Conservation (phyloP, 2,113 vertebrate genomes). For the Narcine bancroftii region DNA sequence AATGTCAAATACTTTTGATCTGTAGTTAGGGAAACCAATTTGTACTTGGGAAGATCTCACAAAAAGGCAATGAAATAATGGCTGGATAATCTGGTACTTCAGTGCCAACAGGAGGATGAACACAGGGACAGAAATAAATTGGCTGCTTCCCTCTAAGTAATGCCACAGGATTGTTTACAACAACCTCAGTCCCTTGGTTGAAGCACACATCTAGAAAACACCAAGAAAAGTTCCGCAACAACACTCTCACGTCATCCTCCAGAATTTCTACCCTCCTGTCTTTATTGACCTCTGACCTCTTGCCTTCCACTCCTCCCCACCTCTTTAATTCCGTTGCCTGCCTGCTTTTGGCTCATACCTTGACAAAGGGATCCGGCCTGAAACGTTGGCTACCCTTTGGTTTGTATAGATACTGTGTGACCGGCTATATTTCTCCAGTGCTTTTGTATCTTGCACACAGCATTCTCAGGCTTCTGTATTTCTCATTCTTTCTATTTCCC, state of each 20-base stretch:
- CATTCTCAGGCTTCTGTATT: neutral
- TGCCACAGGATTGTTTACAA: neutral
- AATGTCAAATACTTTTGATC: neutral
- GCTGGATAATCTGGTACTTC: neutral
- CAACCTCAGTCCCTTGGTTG: neutral
- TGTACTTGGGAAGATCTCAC: neutral
- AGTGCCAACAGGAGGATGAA: neutral
- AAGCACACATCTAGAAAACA: neutral
- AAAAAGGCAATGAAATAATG: neutral
- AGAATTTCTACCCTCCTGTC: too few species aligned
- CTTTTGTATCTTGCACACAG: too few species aligned
- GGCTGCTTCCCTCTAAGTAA: too few species aligned
- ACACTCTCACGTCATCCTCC: neutral
- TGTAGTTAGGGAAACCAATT: neutral
- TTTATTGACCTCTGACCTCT: too few species aligned
- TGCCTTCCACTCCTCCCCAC: too few species aligned
- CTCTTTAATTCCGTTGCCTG: too few species aligned
- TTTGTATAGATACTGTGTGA: too few species aligned
- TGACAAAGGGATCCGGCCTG: too few species aligned
- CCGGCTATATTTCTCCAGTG: too few species aligned
- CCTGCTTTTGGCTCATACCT: too few species aligned
- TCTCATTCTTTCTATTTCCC: neutral
- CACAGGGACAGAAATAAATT: neutral
- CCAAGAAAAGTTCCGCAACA: neutral
- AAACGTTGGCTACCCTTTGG: too few species aligned